A percentile compares a stretch with the other conserved stretches of the same genome.
These are phyloP conservation scores for Drosophila navojoa DNA, from an alignment of 1,140 invertebrate species.

Conservation along the genomic window DNA sequence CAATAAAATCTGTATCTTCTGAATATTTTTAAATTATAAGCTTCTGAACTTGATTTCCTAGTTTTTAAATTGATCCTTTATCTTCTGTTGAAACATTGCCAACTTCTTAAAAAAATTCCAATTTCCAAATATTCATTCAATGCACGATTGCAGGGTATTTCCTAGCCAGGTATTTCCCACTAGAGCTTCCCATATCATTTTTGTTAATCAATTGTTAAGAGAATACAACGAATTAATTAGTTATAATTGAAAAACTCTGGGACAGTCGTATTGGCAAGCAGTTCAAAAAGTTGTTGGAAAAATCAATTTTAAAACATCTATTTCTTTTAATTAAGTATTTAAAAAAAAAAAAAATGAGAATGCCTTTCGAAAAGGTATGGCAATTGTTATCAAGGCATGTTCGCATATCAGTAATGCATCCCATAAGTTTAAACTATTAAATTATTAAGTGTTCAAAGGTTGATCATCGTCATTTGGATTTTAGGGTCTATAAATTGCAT, in stretches of 20 bases:
- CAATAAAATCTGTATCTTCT: no score
- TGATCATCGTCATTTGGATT: conserved; percentile 49
- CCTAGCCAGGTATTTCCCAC: no score
- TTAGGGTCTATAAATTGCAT: conserved; percentile 49
- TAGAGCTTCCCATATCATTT: no score
- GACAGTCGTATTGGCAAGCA: conserved; percentile 11
- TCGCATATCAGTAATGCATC: conserved; percentile 63
- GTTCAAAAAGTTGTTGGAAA: conserved; percentile 49
- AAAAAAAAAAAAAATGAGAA: conserved; percentile 4
- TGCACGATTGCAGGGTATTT: no score
- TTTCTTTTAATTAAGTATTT: conserved; percentile 2
- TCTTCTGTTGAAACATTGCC: no score
- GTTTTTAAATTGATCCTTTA: no score
- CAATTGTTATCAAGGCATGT: conserved; percentile 76
- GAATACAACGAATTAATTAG: conserved; percentile 53
- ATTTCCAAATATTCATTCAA: no score
- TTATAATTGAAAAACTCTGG: conserved; percentile 14
- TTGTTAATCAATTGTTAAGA: not conserved
- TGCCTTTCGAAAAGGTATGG: conserved; percentile 34
- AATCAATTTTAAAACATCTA: conserved; percentile 12
- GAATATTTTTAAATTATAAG: no score
- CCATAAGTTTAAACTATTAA: conserved; percentile 28
- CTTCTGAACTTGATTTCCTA: no score
- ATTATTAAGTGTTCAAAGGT: conserved; percentile 60
- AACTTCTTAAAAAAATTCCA: no score